Evolutionary conservation across 2,113 vertebrate genomes (phyloP).

Genomic region (Austrofundulus limnaeus): DNA sequence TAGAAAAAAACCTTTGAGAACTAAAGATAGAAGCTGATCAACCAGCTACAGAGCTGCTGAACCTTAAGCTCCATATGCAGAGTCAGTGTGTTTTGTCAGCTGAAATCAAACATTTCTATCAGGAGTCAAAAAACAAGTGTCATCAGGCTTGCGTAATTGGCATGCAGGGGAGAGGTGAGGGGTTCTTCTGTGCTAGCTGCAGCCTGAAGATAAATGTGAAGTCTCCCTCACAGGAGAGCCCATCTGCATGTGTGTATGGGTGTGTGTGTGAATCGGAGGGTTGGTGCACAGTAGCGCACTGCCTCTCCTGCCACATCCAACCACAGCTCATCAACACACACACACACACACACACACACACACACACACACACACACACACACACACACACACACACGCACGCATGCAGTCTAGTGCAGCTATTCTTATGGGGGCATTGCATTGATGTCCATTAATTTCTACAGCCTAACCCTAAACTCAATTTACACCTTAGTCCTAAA

Average conservation of each 20-base stretch:
- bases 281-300: slow-evolving; percentile 11
- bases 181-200: slow-evolving; percentile 45
- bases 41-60: neutral
- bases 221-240: slow-evolving; percentile 21
- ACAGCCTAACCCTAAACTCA: too few relatives aligned
- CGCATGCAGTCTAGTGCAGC: too few relatives aligned
- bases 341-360: too few relatives aligned
- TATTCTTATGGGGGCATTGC: too few relatives aligned
- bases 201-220: slow-evolving; percentile 53
- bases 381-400: too few relatives aligned
- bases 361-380: too few relatives aligned
- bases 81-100: slow-evolving; percentile 25
- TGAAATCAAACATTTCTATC: slow-evolving; percentile 31
- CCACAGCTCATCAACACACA: slow-evolving; percentile 46
- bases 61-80: neutral
- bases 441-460: too few relatives aligned
- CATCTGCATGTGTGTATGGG: slow-evolving; percentile 33
- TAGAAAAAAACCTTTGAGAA: slow-evolving; percentile 34
- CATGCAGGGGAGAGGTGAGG: slow-evolving; percentile 45
- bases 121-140: slow-evolving; percentile 36
- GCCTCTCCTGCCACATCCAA: slow-evolving; percentile 40
- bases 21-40: neutral
- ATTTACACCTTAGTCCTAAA: too few relatives aligned
- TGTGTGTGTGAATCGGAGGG: too few relatives aligned
- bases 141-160: slow-evolving; percentile 49